phyloP scores from a whole-genome alignment of 2,888 invertebrate species.

The Pilophorus perplexus region DNA sequence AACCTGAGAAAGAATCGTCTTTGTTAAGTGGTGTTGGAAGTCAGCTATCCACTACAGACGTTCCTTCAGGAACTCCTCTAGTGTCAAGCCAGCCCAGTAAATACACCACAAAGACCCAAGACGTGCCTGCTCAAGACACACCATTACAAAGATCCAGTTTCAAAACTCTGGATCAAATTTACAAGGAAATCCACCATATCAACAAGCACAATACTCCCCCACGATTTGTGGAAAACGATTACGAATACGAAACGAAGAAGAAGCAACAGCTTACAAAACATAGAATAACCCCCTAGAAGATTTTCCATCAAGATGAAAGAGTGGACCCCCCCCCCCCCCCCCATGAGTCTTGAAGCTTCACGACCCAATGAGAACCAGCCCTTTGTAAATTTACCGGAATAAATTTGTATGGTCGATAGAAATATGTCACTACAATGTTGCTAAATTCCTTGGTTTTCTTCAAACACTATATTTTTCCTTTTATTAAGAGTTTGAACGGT shows the following conservation, averaged over 20 bases:
- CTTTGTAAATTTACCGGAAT: too few species aligned
- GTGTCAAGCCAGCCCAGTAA: neutral
- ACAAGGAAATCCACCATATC: constrained; percentile 32
- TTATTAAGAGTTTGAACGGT: too few species aligned
- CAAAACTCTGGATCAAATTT: constrained; percentile 30
- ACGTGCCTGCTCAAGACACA: neutral
- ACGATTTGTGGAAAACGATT: neutral
- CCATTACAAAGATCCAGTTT: neutral
- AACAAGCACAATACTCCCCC: constrained; percentile 13
- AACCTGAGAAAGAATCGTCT: neutral
- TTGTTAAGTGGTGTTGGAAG: too few species aligned
- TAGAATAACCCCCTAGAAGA: neutral
- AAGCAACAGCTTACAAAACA: constrained; percentile 28
- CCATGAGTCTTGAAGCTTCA: too few species aligned
- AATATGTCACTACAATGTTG: too few species aligned
- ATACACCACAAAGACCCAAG: neutral
- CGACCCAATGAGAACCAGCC: too few species aligned
- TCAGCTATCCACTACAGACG: neutral
- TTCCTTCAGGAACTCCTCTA: neutral
- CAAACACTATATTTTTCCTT: too few species aligned
- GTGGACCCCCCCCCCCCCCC: too few species aligned
- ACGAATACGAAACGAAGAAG: constrained; percentile 10
- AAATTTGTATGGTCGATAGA: too few species aligned
- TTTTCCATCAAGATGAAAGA: too few species aligned
- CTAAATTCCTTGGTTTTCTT: too few species aligned